Base-by-base conservation (phyloP, 2,888 invertebrate genomes). In the Eurytoma adleriae region DNA sequence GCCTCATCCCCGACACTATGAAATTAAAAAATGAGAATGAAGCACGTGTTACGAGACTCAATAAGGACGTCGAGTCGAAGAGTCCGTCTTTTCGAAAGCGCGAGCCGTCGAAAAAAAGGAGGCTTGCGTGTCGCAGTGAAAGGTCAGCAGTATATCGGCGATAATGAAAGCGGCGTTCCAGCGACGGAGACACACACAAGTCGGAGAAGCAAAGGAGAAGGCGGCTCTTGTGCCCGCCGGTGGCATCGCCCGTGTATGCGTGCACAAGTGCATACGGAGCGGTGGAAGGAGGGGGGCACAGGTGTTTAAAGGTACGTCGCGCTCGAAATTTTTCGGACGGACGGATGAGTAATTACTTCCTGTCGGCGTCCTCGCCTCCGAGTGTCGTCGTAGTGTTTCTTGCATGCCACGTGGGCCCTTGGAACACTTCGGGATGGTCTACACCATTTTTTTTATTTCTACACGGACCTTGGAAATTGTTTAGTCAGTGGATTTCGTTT, bases 71-170 rank as follows among this genome's bases (percentile, higher is more conserved):
- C 3, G 0, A 1, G 30, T 13, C 18, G 7, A 16, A 30, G 54
- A 61, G 61, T 18, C 14, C 57, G 30, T 4, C 56, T 66, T 73
- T 66, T 66, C 66, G n/a, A 59, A 67, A 56, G n/a, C 59, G 3
- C 54, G 24, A 13, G 14, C 40, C 1, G 16, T 2, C 16, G 1
- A 14, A 61, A 56, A 16, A n/a, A 57, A 57, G 7, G 40, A 24
- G 16, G 54, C 54, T 54, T 54, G 54, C 54, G n/a, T 54, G n/a
- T n/a, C 74, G n/a, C 30, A 70, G 79, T 66, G 79, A 79, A 79
- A 79, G 79, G 79, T 79, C 79, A 75, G 79, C 61, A 54, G 66
- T 68, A 70, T 69, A 69, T 76, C 54, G 62, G 76, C 52, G 76
- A 77, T 77, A 77, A 77, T 24, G 76, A 77, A 77, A 75, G 66